phyloP scores from a whole-genome alignment of 1,140 invertebrate genomes.

The Euura saliciscinereae region DNA sequence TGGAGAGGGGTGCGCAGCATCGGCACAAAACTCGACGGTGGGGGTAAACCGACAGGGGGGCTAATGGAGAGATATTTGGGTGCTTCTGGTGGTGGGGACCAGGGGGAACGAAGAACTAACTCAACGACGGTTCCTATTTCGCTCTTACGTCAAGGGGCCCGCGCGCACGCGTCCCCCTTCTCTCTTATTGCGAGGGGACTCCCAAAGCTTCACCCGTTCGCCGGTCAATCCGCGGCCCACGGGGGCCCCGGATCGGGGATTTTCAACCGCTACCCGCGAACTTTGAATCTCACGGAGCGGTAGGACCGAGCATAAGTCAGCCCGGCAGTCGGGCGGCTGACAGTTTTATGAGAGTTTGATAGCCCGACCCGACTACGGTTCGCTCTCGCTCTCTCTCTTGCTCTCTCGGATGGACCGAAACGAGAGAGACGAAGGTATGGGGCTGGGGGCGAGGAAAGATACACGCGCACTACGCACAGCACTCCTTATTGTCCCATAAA shows the following conservation, averaged over 20 bases:
- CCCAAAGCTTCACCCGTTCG: not conserved
- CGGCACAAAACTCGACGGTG: not conserved
- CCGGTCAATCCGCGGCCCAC: not conserved
- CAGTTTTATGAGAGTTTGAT: conserved; percentile 64
- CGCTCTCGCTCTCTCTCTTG: conserved; percentile 6
- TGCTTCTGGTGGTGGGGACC: conserved; percentile 44
- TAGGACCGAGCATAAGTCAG: conserved; percentile 57
- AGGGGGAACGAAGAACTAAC: not conserved
- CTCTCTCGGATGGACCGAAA: not conserved
- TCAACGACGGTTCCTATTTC: conserved; percentile 14
- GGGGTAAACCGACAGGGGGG: conserved; percentile 48
- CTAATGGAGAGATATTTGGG: conserved; percentile 61
- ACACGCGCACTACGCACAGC: conserved; percentile 52
- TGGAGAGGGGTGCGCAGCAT: conserved; percentile 19
- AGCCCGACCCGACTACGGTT: conserved; percentile 35
- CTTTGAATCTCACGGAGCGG: conserved; percentile 18
- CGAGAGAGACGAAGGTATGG: conserved; percentile 20
- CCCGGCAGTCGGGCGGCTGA: conserved; percentile 52
- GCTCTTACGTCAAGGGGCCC: conserved; percentile 39
- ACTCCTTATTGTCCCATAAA: conserved; percentile 62
- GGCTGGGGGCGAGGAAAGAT: conserved; percentile 25
- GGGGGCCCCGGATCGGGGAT: not conserved
- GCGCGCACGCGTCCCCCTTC: conserved; percentile 51
- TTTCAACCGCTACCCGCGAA: not conserved
- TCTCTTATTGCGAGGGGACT: conserved; percentile 13